Evolutionary conservation across 2,888 invertebrate genomes (phyloP).

Genomic region (Agonopterix alstromeriana): DNA sequence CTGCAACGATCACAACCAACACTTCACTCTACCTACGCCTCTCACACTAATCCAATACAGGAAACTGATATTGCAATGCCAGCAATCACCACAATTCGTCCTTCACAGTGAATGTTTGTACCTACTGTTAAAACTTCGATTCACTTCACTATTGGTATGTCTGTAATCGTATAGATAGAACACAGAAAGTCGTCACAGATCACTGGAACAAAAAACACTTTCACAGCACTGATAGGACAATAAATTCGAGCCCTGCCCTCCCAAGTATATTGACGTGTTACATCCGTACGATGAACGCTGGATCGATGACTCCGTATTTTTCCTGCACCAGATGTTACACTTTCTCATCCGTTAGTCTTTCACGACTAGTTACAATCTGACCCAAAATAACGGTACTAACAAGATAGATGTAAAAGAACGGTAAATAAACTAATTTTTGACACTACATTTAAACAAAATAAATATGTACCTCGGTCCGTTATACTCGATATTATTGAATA

Average conservation of each 20-base stretch:
- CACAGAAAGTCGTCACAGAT: constrained; percentile 18
- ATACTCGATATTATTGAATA: constrained; percentile 78
- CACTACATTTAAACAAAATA: constrained; percentile 61
- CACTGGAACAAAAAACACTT: constrained; percentile 47
- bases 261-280: constrained; percentile 73
- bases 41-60: constrained; percentile 14
- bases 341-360: constrained; percentile 17
- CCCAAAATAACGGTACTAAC: constrained; percentile 55
- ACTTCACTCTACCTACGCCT: constrained; percentile 24
- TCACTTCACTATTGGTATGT: background rate
- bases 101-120: constrained; percentile 25
- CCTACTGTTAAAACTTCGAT: background rate
- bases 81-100: constrained; percentile 26
- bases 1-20: constrained; percentile 57
- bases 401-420: constrained; percentile 49
- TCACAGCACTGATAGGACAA: constrained; percentile 53
- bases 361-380: constrained; percentile 23
- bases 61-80: background rate
- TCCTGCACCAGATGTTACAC: constrained; percentile 21
- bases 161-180: background rate
- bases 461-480: constrained; percentile 86
- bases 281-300: constrained; percentile 62
- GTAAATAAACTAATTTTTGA: constrained; percentile 67
- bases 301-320: constrained; percentile 58
- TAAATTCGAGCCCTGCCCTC: constrained; percentile 64